Conservation (phyloP, 2,113 vertebrate genomes). For the Zosterops japonicus region DNA sequence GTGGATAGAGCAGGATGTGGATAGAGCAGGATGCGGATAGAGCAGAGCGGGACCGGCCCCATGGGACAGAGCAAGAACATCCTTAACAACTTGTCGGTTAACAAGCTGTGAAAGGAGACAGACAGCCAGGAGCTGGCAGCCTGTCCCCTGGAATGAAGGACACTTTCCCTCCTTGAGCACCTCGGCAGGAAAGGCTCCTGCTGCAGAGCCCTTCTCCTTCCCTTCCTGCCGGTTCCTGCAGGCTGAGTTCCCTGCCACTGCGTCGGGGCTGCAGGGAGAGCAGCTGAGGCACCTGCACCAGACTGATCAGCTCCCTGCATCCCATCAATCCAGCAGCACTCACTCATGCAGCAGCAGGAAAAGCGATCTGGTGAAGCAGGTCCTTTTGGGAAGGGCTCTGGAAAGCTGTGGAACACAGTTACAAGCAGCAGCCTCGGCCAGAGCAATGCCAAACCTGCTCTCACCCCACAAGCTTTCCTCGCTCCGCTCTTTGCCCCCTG, state of each 20-base stretch:
- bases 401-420: not conserved
- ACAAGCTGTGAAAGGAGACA: not conserved
- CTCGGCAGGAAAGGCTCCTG: not conserved
- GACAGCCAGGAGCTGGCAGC: not conserved
- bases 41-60: not conserved
- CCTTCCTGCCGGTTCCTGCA: not conserved
- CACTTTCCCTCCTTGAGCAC: not conserved
- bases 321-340: not conserved
- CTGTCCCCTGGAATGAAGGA: not conserved
- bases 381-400: not conserved
- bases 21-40: not conserved
- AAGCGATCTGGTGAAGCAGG: not conserved
- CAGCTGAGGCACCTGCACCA: not conserved
- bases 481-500: not conserved
- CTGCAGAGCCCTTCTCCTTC: not conserved
- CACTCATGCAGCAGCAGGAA: rapidly evolving
- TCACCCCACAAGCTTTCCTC: rapidly evolving
- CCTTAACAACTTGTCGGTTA: not conserved
- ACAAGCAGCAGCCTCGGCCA: not conserved
- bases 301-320: rapidly evolving
- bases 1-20: not conserved
- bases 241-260: rapidly evolving
- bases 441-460: not conserved
- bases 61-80: not conserved
- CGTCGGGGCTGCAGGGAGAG: not conserved